These are phyloP conservation scores for Polietes domitor DNA, from an alignment of 2,888 invertebrate genomes.

Conservation along the genomic window DNA sequence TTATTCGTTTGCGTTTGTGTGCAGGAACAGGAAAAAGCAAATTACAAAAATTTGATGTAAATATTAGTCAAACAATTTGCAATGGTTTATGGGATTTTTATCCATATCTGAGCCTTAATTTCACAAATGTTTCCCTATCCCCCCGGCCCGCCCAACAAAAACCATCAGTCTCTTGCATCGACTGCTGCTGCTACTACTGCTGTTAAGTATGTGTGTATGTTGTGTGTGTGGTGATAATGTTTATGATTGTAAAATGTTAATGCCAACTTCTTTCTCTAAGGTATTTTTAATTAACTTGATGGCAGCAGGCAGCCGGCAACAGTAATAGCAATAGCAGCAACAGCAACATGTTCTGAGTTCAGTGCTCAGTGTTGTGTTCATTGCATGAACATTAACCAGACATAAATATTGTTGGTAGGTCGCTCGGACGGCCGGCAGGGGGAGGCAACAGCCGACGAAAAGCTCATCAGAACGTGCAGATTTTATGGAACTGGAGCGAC, in stretches of 20 bases:
- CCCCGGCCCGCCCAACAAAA: too few relatives aligned
- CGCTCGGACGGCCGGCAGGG: neutral
- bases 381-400: neutral
- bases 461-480: slow-evolving; percentile 13
- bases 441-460: neutral
- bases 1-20: neutral
- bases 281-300: slow-evolving; percentile 62
- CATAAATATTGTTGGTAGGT: slow-evolving; percentile 6
- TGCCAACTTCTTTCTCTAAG: slow-evolving; percentile 43
- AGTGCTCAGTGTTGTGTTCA: neutral
- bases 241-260: slow-evolving; percentile 46
- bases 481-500: neutral
- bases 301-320: slow-evolving; percentile 33
- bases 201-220: slow-evolving; percentile 4
- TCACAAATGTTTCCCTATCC: neutral
- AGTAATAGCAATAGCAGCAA: neutral
- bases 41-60: slow-evolving; percentile 34
- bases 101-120: slow-evolving; percentile 16
- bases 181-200: neutral
- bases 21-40: slow-evolving; percentile 11
- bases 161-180: neutral
- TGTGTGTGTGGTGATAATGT: slow-evolving; percentile 26
- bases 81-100: slow-evolving; percentile 43
- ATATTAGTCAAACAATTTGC: slow-evolving; percentile 57
- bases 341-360: slow-evolving; percentile 25